phyloP scores from a whole-genome alignment of 2,888 invertebrate species.

The Trachelus tabidus region DNA sequence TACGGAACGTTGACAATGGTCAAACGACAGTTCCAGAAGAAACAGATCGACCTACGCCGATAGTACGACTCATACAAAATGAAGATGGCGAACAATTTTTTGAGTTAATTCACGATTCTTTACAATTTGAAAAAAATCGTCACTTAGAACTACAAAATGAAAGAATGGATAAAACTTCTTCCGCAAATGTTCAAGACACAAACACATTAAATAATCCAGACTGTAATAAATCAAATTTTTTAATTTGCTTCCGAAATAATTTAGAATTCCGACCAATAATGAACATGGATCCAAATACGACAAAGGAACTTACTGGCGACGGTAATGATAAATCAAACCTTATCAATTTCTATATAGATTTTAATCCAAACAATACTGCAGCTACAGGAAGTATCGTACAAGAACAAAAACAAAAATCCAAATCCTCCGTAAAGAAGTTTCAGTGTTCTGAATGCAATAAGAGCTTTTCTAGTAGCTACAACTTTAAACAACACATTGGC shows the following conservation, averaged over 20 bases:
- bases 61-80: constrained; percentile 41
- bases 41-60: constrained; percentile 28
- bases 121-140: constrained; percentile 31
- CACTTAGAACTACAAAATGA: constrained; percentile 29
- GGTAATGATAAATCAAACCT: not conserved
- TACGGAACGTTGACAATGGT: constrained; percentile 23
- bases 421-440: constrained; percentile 37
- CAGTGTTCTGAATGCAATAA: constrained; percentile 59
- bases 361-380: not conserved
- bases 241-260: constrained; percentile 30
- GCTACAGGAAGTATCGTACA: not conserved
- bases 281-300: not conserved
- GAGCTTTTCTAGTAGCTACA: constrained; percentile 56
- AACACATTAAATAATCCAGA: not conserved
- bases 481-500: constrained; percentile 62
- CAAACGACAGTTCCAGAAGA: constrained; percentile 13
- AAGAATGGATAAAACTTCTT: constrained; percentile 11
- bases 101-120: constrained; percentile 42
- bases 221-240: constrained; percentile 24
- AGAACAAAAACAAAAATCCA: constrained; percentile 25
- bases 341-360: not conserved
- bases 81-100: constrained; percentile 51
- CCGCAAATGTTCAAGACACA: not conserved
- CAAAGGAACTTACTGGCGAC: not conserved
- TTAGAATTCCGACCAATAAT: constrained; percentile 21